phyloP scores from a whole-genome alignment of 2,797 vertebrate species.

The Channa striata region DNA sequence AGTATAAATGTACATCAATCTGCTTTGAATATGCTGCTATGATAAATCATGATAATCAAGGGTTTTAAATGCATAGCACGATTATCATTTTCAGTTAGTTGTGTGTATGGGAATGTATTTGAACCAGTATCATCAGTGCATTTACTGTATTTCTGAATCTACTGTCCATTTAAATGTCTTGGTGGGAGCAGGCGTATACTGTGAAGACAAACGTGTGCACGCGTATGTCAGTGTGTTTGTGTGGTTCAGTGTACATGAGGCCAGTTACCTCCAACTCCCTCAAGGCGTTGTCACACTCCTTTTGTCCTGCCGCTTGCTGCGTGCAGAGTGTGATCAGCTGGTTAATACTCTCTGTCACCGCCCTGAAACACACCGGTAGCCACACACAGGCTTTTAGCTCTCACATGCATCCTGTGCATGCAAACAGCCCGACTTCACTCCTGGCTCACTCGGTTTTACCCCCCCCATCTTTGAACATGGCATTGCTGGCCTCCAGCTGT shows the following conservation, averaged over 20 bases:
- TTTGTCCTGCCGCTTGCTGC: conserved; percentile 97
- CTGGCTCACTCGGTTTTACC: conserved; percentile 55
- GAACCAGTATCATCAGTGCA: conserved; percentile 5
- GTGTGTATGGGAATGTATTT: background rate
- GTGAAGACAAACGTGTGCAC: background rate
- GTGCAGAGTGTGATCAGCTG: conserved; percentile 98
- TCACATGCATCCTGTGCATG: conserved; percentile 50
- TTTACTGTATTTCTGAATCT: conserved; percentile 6
- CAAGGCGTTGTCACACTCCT: conserved; percentile 97
- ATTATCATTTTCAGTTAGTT: conserved; percentile 18
- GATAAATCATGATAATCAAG: conserved; percentile 23
- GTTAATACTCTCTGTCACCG: conserved; percentile 99
- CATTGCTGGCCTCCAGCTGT: conserved; percentile 47
- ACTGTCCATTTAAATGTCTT: conserved; percentile 20
- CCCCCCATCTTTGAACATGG: conserved; percentile 35
- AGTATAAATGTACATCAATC: conserved; percentile 35
- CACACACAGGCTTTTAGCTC: conserved; percentile 58
- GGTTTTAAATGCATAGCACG: conserved; percentile 19
- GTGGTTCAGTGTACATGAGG: conserved; percentile 30
- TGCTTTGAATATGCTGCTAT: conserved; percentile 13
- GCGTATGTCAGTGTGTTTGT: background rate
- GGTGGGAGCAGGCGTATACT: conserved; percentile 4
- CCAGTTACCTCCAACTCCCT: conserved; percentile 94
- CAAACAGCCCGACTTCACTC: conserved; percentile 49
- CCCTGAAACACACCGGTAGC: conserved; percentile 84